Evolutionary conservation across 2,888 invertebrate genomes (phyloP).

Genomic region (Sminthurides aquaticus): DNA sequence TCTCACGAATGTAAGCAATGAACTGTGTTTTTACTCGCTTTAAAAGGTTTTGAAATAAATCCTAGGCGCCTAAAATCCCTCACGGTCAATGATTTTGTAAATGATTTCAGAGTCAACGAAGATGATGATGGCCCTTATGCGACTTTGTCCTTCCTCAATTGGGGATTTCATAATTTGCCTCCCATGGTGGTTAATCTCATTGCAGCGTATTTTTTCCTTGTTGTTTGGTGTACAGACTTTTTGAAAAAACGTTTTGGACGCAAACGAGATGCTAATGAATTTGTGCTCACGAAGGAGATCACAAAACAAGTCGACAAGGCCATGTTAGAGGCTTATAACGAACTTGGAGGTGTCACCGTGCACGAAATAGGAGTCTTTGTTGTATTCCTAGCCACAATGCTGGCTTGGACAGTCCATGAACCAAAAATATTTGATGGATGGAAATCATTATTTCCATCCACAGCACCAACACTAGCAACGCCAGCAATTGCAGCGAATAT

Average conservation of each 20-base stretch:
- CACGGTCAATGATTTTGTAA: not conserved
- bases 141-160: not conserved
- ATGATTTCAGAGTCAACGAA: not conserved
- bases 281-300: not conserved
- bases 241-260: not conserved
- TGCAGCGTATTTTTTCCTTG: conserved; percentile 8
- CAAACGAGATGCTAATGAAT: not conserved
- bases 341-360: not conserved
- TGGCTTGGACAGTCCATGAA: conserved; percentile 14
- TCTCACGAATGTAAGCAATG: not conserved
- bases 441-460: not conserved
- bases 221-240: not conserved
- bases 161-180: conserved; percentile 2
- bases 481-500: not conserved
- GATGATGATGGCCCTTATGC: not conserved
- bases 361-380: conserved; percentile 11
- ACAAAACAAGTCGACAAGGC: not conserved
- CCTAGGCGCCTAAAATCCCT: not conserved
- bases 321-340: not conserved
- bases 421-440: conserved; percentile 13
- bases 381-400: not conserved
- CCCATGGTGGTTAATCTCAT: conserved; percentile 5
- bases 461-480: not conserved
- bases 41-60: too few species aligned
- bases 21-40: too few species aligned